phyloP scores from a whole-genome alignment of 2,888 invertebrate species.

The Ceratothoa steindachneri region DNA sequence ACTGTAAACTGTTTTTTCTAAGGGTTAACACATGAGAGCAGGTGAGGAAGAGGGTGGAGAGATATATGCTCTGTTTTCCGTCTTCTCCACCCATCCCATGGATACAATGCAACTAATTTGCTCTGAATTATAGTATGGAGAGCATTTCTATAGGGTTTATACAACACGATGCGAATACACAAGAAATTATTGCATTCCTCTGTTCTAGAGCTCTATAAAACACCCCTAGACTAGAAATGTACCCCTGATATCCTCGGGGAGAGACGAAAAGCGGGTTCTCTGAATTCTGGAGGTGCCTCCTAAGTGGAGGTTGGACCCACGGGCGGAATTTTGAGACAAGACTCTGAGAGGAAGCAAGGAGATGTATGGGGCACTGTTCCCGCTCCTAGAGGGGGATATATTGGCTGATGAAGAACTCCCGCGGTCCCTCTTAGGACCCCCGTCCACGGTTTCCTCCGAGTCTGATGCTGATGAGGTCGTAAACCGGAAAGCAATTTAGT shows the following conservation, averaged over 20 bases:
- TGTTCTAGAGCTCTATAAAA: conserved; percentile 7
- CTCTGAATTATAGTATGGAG: not conserved
- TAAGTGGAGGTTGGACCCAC: not conserved
- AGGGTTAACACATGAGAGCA: too few relatives aligned
- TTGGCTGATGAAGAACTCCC: not conserved
- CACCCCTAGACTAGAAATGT: conserved; percentile 7
- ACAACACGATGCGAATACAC: conserved; percentile 1
- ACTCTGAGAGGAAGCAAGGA: not conserved
- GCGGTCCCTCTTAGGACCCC: not conserved
- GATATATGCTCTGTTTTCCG: too few relatives aligned
- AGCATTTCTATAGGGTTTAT: not conserved
- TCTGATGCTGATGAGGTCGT: not conserved
- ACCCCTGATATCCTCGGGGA: conserved; percentile 12
- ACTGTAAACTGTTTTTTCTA: too few relatives aligned
- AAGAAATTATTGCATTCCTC: conserved; percentile 13
- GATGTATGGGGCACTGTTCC: not conserved
- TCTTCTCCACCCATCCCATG: not conserved
- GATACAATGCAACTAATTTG: conserved; percentile 4
- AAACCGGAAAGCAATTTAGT: not conserved
- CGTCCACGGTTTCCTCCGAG: not conserved
- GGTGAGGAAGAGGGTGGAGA: too few relatives aligned
- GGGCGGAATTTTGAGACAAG: conserved; percentile 1
- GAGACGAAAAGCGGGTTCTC: conserved; percentile 11
- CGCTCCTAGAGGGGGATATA: not conserved
- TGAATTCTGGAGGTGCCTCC: not conserved